Conservation (phyloP, 2,888 invertebrate species). For the Macropis europaea region DNA sequence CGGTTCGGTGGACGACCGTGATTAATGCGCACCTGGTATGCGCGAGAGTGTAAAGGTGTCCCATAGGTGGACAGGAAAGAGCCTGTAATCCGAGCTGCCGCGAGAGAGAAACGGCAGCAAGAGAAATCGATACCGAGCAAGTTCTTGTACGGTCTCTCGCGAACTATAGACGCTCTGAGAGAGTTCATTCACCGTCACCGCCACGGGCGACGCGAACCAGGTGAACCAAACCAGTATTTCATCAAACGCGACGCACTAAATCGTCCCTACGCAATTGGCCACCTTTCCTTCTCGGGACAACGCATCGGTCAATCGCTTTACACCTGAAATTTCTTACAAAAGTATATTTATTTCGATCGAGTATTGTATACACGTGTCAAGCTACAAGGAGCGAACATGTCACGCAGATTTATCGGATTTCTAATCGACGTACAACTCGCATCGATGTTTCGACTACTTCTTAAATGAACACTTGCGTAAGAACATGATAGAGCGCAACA, state of each 20-base stretch:
- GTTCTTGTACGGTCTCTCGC: conserved; percentile 75
- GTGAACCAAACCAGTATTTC: background rate
- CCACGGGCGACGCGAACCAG: background rate
- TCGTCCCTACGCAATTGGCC: background rate
- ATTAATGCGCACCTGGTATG: conserved; percentile 17
- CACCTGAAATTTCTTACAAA: conserved; percentile 23
- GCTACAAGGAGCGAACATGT: background rate
- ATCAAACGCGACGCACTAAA: background rate
- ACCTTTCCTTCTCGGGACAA: background rate
- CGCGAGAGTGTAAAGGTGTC: conserved; percentile 31
- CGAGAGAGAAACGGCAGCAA: conserved; percentile 69
- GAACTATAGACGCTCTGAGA: conserved; percentile 8
- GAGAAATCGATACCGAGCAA: conserved; percentile 74
- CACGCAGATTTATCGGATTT: background rate
- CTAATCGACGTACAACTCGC: background rate
- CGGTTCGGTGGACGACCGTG: conserved; percentile 9
- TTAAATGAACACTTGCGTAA: background rate
- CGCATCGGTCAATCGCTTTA: too few relatives aligned
- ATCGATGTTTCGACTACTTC: background rate
- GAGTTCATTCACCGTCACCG: conserved; percentile 45
- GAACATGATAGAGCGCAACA: background rate
- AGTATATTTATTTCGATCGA: conserved; percentile 38
- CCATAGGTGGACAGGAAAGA: conserved; percentile 42
- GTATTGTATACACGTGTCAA: background rate
- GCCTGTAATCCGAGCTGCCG: conserved; percentile 72